Evolutionary conservation across 1,140 invertebrate genomes (phyloP), one percentile per base, ranked within the genome.

Genomic region (Carposina sasakii): DNA sequence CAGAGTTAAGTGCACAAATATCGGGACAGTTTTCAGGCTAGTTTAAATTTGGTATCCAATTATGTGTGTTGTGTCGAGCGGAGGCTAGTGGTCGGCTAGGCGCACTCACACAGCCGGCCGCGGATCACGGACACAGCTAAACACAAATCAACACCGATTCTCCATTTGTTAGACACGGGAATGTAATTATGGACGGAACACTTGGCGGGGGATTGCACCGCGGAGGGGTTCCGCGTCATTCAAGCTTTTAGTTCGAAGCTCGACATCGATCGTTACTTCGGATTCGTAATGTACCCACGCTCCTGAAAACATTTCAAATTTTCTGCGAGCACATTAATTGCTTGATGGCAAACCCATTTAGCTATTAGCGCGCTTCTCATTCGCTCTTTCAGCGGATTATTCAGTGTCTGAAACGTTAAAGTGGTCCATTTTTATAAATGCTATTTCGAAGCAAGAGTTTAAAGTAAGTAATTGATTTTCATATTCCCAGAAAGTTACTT

Each of bases 141-240:
- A 83, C 79, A 81, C 81, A 81, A 83, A 85, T 83, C 81, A 85
- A 85, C 79, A 85, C 70, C 76, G 81, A 82, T 83, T 79, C 79
- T 85, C 81, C 81, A 85, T 85, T 85, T 85, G 79, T 85, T 79
- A 81, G 79, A 85, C 81, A 85, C 76, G 79, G 72, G 81, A 85
- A 85, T 85, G 77, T 85, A 83, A 85, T 85, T 85, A 85, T 81
- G 81, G 73, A 66, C 70, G 78, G 75, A 81, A 78, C 75, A 78
- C 67, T 79, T 74, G 64, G 67, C 59, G 69, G 67, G 68, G 51
- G 51, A 42, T 22, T 33, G 39, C 37, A 43, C 48, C 51, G 64
- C 56, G 56, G n/a, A 63, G 69, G 61, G 63, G 60, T 49, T 52
- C 64, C 65, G 63, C 76, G 65, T 76, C 76, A 78, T 76, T 76